Conservation (phyloP, 2,797 vertebrate species). For the Austrolebias charrua region DNA sequence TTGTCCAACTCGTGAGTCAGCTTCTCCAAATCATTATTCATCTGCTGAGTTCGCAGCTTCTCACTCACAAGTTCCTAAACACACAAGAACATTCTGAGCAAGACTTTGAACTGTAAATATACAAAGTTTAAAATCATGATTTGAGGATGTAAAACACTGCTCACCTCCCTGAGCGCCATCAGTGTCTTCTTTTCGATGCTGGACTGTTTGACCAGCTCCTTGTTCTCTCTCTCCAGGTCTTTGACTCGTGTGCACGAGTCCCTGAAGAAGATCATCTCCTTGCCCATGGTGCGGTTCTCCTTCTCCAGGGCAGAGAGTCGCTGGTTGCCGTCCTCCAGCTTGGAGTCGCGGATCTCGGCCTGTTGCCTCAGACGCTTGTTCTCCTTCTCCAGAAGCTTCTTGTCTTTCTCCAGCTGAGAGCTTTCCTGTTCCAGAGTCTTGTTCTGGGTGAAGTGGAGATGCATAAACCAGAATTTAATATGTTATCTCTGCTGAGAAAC, state of each 20-base stretch:
- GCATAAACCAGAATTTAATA: slow-evolving; percentile 21
- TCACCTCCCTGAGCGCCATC: slow-evolving; percentile 90
- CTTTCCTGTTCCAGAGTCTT: slow-evolving; percentile 92
- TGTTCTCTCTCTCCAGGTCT: slow-evolving; percentile 94
- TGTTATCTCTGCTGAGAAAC: slow-evolving; percentile 27
- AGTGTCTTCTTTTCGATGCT: slow-evolving; percentile 96
- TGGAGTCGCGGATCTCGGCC: slow-evolving; percentile 93
- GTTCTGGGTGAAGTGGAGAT: slow-evolving; percentile 66
- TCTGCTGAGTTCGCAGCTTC: slow-evolving; percentile 94
- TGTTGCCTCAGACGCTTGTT: slow-evolving; percentile 95
- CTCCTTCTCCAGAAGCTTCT: slow-evolving; percentile 96
- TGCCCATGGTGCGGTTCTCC: slow-evolving; percentile 91
- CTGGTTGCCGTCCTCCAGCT: slow-evolving; percentile 90
- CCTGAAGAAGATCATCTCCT: slow-evolving; percentile 90
- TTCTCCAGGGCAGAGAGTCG: slow-evolving; percentile 90
- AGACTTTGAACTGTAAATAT: no score
- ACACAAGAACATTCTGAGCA: slow-evolving; percentile 18
- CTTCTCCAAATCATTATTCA: slow-evolving; percentile 96
- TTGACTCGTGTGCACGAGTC: slow-evolving; percentile 89
- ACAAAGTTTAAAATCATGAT: no score
- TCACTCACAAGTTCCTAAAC: slow-evolving; percentile 94
- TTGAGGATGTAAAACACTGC: background rate
- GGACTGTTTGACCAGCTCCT: slow-evolving; percentile 91
- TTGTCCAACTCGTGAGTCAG: slow-evolving; percentile 96
- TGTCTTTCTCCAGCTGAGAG: slow-evolving; percentile 94